Base-by-base conservation (phyloP, 2,888 invertebrate genomes). In the Hyppa rectilinea region DNA sequence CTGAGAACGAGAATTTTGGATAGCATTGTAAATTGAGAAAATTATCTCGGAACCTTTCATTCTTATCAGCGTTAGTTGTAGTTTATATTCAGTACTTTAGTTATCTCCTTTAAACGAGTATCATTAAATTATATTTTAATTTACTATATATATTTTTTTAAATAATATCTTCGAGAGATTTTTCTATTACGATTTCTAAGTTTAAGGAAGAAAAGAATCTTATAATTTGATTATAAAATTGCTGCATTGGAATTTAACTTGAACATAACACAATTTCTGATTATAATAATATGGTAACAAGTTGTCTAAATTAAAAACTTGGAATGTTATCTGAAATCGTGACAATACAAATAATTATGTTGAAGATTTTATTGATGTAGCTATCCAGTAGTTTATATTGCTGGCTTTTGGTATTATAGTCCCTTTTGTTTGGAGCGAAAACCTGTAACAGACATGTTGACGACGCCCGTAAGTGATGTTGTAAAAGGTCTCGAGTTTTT, bases 311-410 rank as follows among this genome's bases (percentile, higher is more conserved):
- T n/a, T n/a, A n/a, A n/a, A n/a, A n/a, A n/a, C n/a, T n/a, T n/a
- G n/a, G n/a, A n/a, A n/a, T n/a, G n/a, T n/a, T n/a, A 60, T 59
- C 50, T 29, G 7, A 29, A 65, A 53, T 75, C 52, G 75, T 71
- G 75, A 75, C 26, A 31, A 45, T 31, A 63, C 23, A 75, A 75
- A 71, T 43, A 20, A 64, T 36, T 43, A 45, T 23, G 52, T 45
- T 36, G 29, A 23, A 70, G 29, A 29, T 43, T 34, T 62, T 45
- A 52, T 50, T 36, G 23, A 52, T 72, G 60, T 70, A 75, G 29
- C 71, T 53, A 53, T 75, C 12, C 20, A 17, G 23, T 20, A 45
- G 6, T 26, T 43, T 3, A 20, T 67, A 31, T 49, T 40, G 20
- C 29, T 29, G 34, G 2, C 17, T 14, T 6, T 17, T 1, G 14